Base-by-base conservation (phyloP, 2,797 vertebrate species). In the Presbytis comata region DNA sequence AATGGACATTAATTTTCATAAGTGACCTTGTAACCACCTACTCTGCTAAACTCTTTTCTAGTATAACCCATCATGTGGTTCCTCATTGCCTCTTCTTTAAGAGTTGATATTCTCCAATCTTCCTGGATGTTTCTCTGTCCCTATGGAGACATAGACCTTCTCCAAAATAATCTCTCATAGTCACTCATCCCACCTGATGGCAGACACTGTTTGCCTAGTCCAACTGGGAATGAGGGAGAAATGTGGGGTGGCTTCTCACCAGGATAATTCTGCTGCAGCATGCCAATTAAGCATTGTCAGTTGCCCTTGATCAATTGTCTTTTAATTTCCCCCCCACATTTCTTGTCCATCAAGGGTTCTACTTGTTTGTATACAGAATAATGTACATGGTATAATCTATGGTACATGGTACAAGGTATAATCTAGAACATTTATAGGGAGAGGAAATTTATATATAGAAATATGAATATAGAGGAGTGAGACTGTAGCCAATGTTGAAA, bases 1-100 rank as follows among this genome's bases (percentile, higher is more conserved):
- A 80, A 76, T 59, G 22, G 41, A 61, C 82, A 44, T 28, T 82
- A 76, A 82, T 86, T 91, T 89, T 70, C 61, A 48, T 57, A 39
- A 39, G 36, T 80, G 85, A 82, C 41, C 46, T 95, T 74, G 28
- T 88, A 84, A 46, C 44, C 44, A 46, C 19, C 33, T 61, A 36
- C 28, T 78, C 80, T 41, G 30, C 41, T 88, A 53, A 70, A 61
- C 30, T 72, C 7, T 74, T 64, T 83, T 61, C 55, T 74, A 22
- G 21, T 33, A 44, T 12, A 64, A 81, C 4, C 17, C 8, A 17
- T 17, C 61, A 17, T 55, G 14, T 53, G 12, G 13, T 33, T 84
- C 36, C 44, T 81, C 22, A 41, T 78, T 53, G 6, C 16, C 36
- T 93, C 44, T 55, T 84, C 39, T 80, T 59, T 83, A 44, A 50